Conservation (phyloP, 2,113 vertebrate genomes). For the Odontesthes bonariensis region DNA sequence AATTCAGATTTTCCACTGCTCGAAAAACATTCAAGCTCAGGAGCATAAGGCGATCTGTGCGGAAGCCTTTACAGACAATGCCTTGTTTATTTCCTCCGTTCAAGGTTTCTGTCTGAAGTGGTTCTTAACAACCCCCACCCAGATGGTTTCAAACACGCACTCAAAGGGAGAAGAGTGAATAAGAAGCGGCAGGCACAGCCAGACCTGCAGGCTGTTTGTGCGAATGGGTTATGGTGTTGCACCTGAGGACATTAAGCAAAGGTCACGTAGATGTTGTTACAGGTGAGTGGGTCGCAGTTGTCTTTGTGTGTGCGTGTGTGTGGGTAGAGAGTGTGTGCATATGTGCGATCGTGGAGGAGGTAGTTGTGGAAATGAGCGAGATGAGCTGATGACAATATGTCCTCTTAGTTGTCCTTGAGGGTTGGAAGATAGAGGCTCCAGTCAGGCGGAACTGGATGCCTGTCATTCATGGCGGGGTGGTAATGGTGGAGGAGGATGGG, state of each 20-base stretch:
- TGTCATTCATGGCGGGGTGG: conserved; percentile 78
- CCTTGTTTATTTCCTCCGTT: conserved; percentile 71
- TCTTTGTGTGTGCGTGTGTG: background rate
- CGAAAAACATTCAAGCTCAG: conserved; percentile 47
- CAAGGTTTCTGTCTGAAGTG: conserved; percentile 70
- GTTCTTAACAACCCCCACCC: conserved; percentile 65
- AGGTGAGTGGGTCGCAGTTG: conserved; percentile 71
- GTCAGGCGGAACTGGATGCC: conserved; percentile 79
- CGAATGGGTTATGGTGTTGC: conserved; percentile 55
- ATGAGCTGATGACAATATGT: conserved; percentile 80
- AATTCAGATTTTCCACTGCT: conserved; percentile 55
- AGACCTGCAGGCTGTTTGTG: conserved; percentile 74
- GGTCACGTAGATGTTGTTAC: conserved; percentile 75
- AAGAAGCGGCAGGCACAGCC: conserved; percentile 68
- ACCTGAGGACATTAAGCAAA: conserved; percentile 74
- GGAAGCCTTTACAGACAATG: conserved; percentile 63
- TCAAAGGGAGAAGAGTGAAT: conserved; percentile 62
- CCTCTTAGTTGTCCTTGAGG: conserved; percentile 79
- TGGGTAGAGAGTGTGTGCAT: conserved; percentile 11
- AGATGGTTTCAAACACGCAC: conserved; percentile 58
- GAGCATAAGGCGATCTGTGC: conserved; percentile 46
- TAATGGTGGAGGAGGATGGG: conserved; percentile 27
- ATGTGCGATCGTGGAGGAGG: conserved; percentile 56
- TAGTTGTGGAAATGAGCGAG: conserved; percentile 54
- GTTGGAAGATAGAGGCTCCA: conserved; percentile 71